These are phyloP conservation scores for Tetramorium bicarinatum DNA, from an alignment of 2,888 invertebrate species.

Conservation along the genomic window DNA sequence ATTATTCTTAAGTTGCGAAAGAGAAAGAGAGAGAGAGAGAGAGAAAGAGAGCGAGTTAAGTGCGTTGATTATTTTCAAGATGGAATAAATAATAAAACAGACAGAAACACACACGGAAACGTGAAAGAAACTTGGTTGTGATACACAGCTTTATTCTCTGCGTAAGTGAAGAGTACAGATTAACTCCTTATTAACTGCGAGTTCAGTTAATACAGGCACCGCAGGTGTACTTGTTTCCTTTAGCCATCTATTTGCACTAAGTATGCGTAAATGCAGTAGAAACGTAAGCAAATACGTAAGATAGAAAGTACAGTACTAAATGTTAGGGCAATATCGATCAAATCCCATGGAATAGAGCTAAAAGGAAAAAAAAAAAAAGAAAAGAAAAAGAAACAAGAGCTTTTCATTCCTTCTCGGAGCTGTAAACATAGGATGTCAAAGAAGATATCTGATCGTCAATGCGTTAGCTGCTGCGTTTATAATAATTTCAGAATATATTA, in stretches of 20 bases:
- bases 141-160: conserved; percentile 47
- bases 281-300: conserved; percentile 36
- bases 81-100: conserved; percentile 46
- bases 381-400: not conserved
- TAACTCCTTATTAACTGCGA: conserved; percentile 41
- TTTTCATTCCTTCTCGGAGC: conserved; percentile 4
- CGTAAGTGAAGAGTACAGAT: conserved; percentile 45
- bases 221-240: conserved; percentile 44
- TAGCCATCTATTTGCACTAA: conserved; percentile 27
- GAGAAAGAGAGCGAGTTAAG: not conserved
- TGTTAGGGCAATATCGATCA: conserved; percentile 17
- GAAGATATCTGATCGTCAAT: conserved; percentile 13
- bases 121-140: not conserved
- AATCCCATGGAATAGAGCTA: not conserved
- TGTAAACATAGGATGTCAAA: conserved; percentile 26
- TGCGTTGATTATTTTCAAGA: conserved; percentile 31
- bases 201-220: conserved; percentile 50
- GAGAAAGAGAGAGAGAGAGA: not conserved
- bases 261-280: conserved; percentile 37
- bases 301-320: conserved; percentile 13
- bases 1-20: not conserved
- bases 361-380: no score
- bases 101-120: not conserved
- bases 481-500: conserved; percentile 71
- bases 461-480: conserved; percentile 35